Conservation (phyloP, 1,140 invertebrate genomes). For the Scaptodrosophila lebanonensis region DNA sequence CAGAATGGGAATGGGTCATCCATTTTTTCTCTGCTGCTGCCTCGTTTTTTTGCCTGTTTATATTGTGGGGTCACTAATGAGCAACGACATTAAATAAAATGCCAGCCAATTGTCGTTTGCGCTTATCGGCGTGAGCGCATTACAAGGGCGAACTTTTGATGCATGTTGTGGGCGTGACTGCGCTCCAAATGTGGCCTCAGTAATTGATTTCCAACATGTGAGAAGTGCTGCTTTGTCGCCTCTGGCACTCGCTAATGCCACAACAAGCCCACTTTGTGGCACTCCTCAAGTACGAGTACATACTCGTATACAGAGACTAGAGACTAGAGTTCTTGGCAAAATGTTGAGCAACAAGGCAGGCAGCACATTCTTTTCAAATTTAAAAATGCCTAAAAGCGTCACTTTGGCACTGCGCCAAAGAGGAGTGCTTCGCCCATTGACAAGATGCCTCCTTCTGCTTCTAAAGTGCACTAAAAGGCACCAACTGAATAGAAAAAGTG, state of each 20-base stretch:
- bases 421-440: conserved; percentile 42
- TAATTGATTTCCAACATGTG: conserved; percentile 61
- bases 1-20: too few relatives aligned
- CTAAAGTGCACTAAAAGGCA: conserved; percentile 52
- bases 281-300: too few relatives aligned
- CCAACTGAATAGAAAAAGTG: conserved; percentile 22
- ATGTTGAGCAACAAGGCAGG: conserved; percentile 9
- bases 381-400: conserved; percentile 71
- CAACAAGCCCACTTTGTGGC: conserved; percentile 33
- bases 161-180: conserved; percentile 25
- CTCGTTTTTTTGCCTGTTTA: too few relatives aligned
- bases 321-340: too few relatives aligned
- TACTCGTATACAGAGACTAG: too few relatives aligned
- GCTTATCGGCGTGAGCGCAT: neutral
- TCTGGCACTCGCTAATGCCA: conserved; percentile 32
- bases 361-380: conserved; percentile 58
- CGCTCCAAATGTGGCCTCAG: conserved; percentile 14
- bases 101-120: neutral
- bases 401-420: conserved; percentile 64
- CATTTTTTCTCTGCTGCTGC: too few relatives aligned
- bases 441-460: conserved; percentile 20
- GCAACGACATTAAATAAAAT: conserved; percentile 61
- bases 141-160: conserved; percentile 45
- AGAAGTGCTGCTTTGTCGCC: conserved; percentile 35
- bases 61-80: conserved; percentile 43